phyloP scores from a whole-genome alignment of 2,888 invertebrate species.

The Agrochola lota region DNA sequence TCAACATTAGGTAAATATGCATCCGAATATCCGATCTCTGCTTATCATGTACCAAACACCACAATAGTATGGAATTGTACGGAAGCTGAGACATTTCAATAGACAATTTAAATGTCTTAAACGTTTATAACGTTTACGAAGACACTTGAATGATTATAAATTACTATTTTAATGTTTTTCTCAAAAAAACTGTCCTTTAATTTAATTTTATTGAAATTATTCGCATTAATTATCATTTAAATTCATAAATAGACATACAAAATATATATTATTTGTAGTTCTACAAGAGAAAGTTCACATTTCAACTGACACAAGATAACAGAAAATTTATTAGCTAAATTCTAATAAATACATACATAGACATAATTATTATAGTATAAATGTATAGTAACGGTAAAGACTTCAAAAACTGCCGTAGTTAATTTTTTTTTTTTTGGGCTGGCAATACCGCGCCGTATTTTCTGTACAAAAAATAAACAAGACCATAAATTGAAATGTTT shows the following conservation, averaged over 20 bases:
- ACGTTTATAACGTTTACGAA: conserved; percentile 34
- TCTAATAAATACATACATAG: conserved; percentile 53
- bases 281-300: conserved; percentile 52
- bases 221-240: conserved; percentile 46
- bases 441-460: conserved; percentile 41
- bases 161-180: conserved; percentile 10
- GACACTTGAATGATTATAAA: conserved; percentile 43
- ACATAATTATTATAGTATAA: conserved; percentile 28
- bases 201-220: conserved; percentile 40
- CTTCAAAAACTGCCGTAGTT: conserved; percentile 59
- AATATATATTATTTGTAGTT: conserved; percentile 65
- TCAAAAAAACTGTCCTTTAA: conserved; percentile 17
- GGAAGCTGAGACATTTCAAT: conserved; percentile 40
- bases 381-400: conserved; percentile 57
- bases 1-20: too few species aligned
- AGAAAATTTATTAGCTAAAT: conserved; percentile 42
- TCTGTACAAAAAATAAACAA: conserved; percentile 32
- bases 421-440: conserved; percentile 40
- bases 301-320: conserved; percentile 52
- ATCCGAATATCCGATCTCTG: too few species aligned
- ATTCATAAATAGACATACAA: conserved; percentile 64
- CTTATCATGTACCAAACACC: too few species aligned
- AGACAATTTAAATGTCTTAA: conserved; percentile 19
- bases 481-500: conserved; percentile 33
- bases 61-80: conserved; percentile 32